Evolutionary conservation across 1,140 invertebrate genomes (phyloP), one percentile per base, ranked within the genome.

Genomic region (Mylabris phalerata): DNA sequence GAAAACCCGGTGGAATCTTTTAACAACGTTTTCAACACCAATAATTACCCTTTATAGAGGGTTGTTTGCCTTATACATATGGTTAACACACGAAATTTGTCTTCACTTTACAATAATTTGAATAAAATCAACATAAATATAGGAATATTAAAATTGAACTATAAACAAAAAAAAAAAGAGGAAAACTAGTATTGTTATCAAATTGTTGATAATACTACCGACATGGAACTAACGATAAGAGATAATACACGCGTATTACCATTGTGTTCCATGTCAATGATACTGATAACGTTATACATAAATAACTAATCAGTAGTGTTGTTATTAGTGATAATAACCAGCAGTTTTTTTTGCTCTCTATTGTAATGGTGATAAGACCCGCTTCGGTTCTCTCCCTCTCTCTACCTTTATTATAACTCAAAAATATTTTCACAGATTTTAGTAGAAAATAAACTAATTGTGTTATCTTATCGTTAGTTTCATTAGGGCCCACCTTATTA

Each of bases 261-360:
- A 59, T 63, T 63, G 61, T 63, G 48, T 62, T 50, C 58, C 9
- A 10, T 58, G 58, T 58, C 55, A 48, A 62, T 58, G 60, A 38
- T 52, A 52, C 54, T 61, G 62, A 63, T 63, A 63, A 63, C 32
- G 7, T 27, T 44, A 60, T 44, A 63, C 58, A 63, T 58, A 63
- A 63, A 63, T 63, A 58, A 57, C 62, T 60, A 60, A 60, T 63
- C 62, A 58, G 62, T 56, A 60, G 55, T 57, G 50, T 40, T 60
- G 54, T 63, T 60, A 63, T 48, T 51, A 50, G 45, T 43, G 62
- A 61, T 63, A 60, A 61, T 41, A 55, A 59, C 62, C 47, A 48
- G 7, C 32, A 32, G 32, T 32, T 32, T 32, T 32, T 32, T 4
- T 32, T 32, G 32, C 7, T 32, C 4, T 32, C 19, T 55, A 60